phyloP scores from a whole-genome alignment of 2,888 invertebrate species.

The Mimachlamys varia region DNA sequence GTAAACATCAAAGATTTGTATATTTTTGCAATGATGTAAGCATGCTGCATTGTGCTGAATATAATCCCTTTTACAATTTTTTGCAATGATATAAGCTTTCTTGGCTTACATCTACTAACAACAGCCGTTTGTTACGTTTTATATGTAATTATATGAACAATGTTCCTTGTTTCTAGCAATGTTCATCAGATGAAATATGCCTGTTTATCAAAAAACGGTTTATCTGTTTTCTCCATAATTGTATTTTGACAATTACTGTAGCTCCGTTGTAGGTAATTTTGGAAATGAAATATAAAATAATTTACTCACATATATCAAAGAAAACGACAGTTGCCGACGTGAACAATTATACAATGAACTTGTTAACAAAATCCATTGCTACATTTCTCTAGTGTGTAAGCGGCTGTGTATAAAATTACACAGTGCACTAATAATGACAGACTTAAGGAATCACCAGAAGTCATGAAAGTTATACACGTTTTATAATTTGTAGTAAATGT shows the following conservation, averaged over 20 bases:
- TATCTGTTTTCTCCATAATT: neutral
- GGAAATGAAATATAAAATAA: neutral
- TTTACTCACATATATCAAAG: neutral
- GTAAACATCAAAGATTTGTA: neutral
- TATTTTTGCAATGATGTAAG: neutral
- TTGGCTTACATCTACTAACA: neutral
- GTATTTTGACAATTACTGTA: neutral
- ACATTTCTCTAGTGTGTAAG: neutral
- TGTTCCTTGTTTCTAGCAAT: neutral
- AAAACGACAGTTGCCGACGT: neutral
- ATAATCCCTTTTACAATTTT: neutral
- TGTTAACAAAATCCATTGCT: slow-evolving; percentile 11
- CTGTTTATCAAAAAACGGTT: neutral
- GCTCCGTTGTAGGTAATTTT: neutral
- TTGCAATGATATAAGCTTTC: slow-evolving; percentile 8
- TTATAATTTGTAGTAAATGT: neutral
- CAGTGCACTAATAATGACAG: neutral
- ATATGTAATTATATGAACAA: slow-evolving; percentile 8
- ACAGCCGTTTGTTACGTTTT: neutral
- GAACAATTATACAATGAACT: neutral
- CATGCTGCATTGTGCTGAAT: neutral
- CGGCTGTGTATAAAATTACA: neutral
- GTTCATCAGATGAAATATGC: neutral
- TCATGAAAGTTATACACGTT: neutral
- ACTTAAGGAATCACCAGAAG: neutral